Percentiles rank a stretch among this genome's conserved stretches.
Evolutionary conservation across 2,113 vertebrate genomes (phyloP).

Genomic region (Benitochromis conjunctus): DNA sequence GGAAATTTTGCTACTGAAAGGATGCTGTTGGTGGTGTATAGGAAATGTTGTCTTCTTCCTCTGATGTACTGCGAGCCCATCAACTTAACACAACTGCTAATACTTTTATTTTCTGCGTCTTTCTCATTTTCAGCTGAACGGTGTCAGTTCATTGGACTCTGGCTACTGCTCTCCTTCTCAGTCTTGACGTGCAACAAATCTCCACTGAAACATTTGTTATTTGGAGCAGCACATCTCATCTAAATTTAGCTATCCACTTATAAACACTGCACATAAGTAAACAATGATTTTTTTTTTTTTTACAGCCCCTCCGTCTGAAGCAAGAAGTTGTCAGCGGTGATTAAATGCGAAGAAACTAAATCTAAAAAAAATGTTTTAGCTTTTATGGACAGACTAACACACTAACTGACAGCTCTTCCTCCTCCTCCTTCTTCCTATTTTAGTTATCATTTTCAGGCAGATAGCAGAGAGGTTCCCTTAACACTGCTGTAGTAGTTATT

Average conservation of each 20-base stretch:
- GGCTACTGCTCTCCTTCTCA: not conserved
- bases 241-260: not conserved
- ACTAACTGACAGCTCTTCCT: not conserved
- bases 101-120: not conserved
- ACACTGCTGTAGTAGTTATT: not conserved
- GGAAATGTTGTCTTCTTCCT: not conserved
- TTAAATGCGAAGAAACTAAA: not conserved
- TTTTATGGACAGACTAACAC: not conserved
- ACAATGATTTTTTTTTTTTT: not conserved
- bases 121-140: not conserved
- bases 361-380: not conserved
- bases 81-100: not conserved
- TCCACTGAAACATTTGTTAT: not conserved
- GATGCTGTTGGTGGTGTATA: not conserved
- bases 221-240: not conserved
- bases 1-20: not conserved
- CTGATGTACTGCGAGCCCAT: not conserved
- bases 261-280: not conserved
- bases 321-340: not conserved
- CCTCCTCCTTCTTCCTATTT: not conserved
- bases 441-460: not conserved
- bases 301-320: not conserved
- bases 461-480: not conserved
- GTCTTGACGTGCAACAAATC: not conserved
- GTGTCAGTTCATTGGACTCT: not conserved